phyloP scores from a whole-genome alignment of 2,797 vertebrate species.

The Danio tinwini region DNA sequence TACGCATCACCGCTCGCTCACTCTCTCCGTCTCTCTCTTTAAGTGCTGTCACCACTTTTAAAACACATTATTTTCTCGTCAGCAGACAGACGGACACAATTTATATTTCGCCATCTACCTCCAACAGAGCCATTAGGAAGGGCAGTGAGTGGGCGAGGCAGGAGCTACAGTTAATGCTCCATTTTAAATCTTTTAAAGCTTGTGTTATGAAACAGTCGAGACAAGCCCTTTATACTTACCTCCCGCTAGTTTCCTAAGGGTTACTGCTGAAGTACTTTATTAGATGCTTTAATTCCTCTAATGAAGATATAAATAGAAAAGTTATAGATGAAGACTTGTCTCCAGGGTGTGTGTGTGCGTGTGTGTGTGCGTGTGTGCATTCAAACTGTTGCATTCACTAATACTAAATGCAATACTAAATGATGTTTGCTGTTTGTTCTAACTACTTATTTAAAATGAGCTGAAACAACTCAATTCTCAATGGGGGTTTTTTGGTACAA shows the following conservation, averaged over 20 bases:
- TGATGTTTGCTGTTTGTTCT: too few relatives aligned
- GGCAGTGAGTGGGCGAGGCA: constrained; percentile 49
- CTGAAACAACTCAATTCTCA: too few relatives aligned
- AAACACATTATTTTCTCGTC: constrained; percentile 60
- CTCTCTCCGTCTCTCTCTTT: constrained; percentile 46
- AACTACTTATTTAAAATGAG: too few relatives aligned
- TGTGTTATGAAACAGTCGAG: constrained; percentile 51
- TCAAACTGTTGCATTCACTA: constrained; percentile 19
- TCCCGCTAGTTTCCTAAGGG: constrained; percentile 28
- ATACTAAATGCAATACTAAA: constrained; percentile 6
- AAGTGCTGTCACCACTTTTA: constrained; percentile 54
- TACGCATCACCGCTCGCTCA: constrained; percentile 39
- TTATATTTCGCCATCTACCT: constrained; percentile 36
- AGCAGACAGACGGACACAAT: constrained; percentile 53
- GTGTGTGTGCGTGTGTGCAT: not conserved
- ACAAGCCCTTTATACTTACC: constrained; percentile 42
- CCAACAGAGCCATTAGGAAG: constrained; percentile 57
- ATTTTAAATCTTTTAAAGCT: constrained; percentile 55
- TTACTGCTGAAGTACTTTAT: constrained; percentile 41
- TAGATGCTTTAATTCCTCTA: constrained; percentile 42
- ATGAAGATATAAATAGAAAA: constrained; percentile 45
- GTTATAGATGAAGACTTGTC: constrained; percentile 8
- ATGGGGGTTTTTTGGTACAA: too few relatives aligned
- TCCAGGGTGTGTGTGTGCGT: not conserved
- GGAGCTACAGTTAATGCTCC: constrained; percentile 54